A percentile compares a stretch with the other conserved stretches of the same genome.
These are phyloP conservation scores for Anthonomus grandis DNA, from an alignment of 1,140 invertebrate genomes.

Conservation along the genomic window DNA sequence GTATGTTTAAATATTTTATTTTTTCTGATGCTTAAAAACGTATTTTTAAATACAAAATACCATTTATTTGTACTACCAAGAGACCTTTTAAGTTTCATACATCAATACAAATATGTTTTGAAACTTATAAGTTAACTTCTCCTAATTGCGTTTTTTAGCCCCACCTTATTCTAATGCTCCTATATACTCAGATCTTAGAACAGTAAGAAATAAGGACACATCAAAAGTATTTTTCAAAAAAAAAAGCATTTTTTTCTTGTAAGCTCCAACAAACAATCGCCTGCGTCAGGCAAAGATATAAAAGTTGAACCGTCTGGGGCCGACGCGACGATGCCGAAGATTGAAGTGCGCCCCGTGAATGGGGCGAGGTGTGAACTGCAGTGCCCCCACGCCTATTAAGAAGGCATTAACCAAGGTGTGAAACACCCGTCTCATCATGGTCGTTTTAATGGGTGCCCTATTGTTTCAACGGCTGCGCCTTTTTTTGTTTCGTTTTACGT, in stretches of 20 bases:
- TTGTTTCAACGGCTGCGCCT: constrained; percentile 26
- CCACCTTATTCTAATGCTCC: too few relatives aligned
- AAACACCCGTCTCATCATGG: constrained; percentile 28
- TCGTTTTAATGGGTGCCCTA: constrained; percentile 27
- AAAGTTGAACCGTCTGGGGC: too few relatives aligned
- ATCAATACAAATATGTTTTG: too few relatives aligned
- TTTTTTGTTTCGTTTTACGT: constrained; percentile 12
- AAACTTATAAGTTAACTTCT: too few relatives aligned
- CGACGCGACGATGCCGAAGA: constrained; percentile 13
- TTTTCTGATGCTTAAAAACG: too few relatives aligned
- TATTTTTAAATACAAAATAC: too few relatives aligned
- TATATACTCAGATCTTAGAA: neutral
- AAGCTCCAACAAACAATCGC: constrained; percentile 11
- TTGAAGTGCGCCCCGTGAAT: constrained; percentile 25
- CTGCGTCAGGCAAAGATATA: constrained; percentile 8
- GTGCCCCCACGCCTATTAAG: constrained; percentile 28
- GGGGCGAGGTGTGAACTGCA: constrained; percentile 26
- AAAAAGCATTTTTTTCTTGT: neutral
- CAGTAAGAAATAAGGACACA: neutral
- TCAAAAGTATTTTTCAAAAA: too few relatives aligned
- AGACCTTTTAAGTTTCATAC: too few relatives aligned
- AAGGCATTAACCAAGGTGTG: constrained; percentile 31
- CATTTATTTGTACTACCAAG: too few relatives aligned
- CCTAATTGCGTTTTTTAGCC: too few relatives aligned
- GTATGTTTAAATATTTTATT: too few relatives aligned